Conservation (phyloP, 2,888 invertebrate genomes). For the Frankliniella fusca region DNA sequence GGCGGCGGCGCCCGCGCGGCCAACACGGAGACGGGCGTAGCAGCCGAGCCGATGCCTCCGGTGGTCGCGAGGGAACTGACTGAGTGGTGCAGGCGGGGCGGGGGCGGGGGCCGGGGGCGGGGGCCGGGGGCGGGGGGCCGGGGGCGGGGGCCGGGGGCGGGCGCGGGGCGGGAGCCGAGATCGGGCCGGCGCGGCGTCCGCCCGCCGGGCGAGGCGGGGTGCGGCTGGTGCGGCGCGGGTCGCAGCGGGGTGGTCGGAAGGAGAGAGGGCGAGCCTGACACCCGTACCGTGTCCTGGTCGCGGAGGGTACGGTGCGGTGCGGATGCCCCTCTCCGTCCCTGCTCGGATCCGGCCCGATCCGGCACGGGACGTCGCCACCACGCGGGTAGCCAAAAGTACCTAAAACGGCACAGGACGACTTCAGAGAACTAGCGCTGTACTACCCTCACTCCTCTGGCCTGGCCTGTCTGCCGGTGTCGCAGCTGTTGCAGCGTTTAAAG, state of each 20-base stretch:
- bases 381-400: background rate
- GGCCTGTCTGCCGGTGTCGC: too few species aligned
- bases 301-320: background rate
- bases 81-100: background rate
- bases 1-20: background rate
- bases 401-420: too few species aligned
- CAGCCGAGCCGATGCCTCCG: background rate
- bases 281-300: background rate
- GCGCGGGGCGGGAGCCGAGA: background rate
- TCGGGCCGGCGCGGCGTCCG: background rate
- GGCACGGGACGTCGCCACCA: background rate
- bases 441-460: too few species aligned
- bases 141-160: background rate
- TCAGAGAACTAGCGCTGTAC: too few species aligned
- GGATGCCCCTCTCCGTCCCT: background rate
- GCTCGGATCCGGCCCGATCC: background rate
- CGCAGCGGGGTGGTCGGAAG: too few species aligned
- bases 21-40: background rate
- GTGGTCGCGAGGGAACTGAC: conserved; percentile 8
- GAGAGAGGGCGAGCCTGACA: too few species aligned
- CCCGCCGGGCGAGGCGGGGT: background rate
- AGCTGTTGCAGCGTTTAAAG: too few species aligned
- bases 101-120: background rate
- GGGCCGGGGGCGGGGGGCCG: background rate
- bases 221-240: too few species aligned